Base-by-base conservation (phyloP, 30 jellyfish, hydroid and myxozoan genomes). In the Chrysaora quinquecirrha region DNA sequence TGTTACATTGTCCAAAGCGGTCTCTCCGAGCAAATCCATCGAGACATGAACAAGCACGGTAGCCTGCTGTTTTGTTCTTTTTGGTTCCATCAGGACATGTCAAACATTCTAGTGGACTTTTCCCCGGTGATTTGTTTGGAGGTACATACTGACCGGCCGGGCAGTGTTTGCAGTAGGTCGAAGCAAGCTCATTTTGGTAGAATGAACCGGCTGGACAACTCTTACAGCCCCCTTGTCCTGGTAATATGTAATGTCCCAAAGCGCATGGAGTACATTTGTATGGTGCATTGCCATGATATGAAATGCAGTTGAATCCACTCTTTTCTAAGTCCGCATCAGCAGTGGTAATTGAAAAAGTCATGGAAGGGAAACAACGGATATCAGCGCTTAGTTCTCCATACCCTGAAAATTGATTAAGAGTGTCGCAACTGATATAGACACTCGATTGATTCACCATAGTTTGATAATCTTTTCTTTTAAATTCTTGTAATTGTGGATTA, bases 201-300 rank as follows among this genome's bases (percentile, higher is more conserved):
- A n/a, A 84, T 1, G 84, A 64, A 25, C 95, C 95, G 31, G 88
- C 77, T 0, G 95, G 84, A 50, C 95, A 84, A 21, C 1, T 16
- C 0, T 1, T 72, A 27, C 87, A 56, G 16, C 6, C 83, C 14
- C 52, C 63, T 24, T 48, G 25, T 14, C 78, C 19, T 30, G 30
- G 27, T 21, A 1, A 3, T 3, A 23, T 20, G 46, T 31, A 35
- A 56, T 43, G 43, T 19, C 88, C 86, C 20, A 50, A 54, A 4
- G 82, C 79, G 29, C 95, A 83, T 27, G 94, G 94, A 20, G 24
- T 30, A 25, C 94, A 83, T 1, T 30, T 34, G 50, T 25, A 68
- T 21, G 19, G 1, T 30, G 18, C 0, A 30, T 14, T 23, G 14
- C 35, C 22, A 1, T 12, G 30, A 0, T 30, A 23, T 31, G 25